Base-by-base conservation (phyloP, 2,888 invertebrate species). In the Eristalis arbustorum region DNA sequence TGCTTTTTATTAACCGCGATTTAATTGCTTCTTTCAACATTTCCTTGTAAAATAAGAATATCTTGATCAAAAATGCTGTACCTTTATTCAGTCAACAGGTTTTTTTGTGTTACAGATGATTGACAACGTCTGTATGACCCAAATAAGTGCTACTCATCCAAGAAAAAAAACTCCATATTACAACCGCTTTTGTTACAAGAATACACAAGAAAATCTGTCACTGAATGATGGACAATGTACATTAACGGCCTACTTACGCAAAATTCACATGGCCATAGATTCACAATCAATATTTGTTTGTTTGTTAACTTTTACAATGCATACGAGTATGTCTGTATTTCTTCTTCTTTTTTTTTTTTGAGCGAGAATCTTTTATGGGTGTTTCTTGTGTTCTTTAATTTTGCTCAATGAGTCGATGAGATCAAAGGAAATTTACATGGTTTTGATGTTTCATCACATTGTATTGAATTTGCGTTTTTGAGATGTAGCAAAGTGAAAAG, bases 241-340 rank as follows among this genome's bases (percentile, higher is more conserved):
- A 64, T 80, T 61, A 25, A 69, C 69, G 84, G 76, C 84, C 81
- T 85, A 85, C 81, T 85, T 85, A 68, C 72, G 73, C 81, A 81
- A 77, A 81, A 76, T 77, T 81, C 84, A 85, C 84, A 73, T 68
- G 72, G 3, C 81, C 80, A 73, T 73, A 80, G 76, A 84, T 77
- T 81, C 81, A 73, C 84, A 81, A 81, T 81, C 76, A 81, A 85
- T 81, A 72, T 57, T 64, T 77, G 69, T 71, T 69, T 73, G 67
- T 64, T 66, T 59, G 40, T 68, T 23, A 69, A 13, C 49, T 56
- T 69, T 13, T 68, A 76, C 61, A 68, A 62, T 62, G 68, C 37
- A 13, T 61, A 8, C 31, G 31, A 8, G 14, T 59, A 23, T 34
- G 10, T 49, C 4, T 22, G 14, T 14, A 31, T 25, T 28, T 18